phyloP scores from a whole-genome alignment of 2,888 invertebrate species.

The Drosophila pseudotakahashii region DNA sequence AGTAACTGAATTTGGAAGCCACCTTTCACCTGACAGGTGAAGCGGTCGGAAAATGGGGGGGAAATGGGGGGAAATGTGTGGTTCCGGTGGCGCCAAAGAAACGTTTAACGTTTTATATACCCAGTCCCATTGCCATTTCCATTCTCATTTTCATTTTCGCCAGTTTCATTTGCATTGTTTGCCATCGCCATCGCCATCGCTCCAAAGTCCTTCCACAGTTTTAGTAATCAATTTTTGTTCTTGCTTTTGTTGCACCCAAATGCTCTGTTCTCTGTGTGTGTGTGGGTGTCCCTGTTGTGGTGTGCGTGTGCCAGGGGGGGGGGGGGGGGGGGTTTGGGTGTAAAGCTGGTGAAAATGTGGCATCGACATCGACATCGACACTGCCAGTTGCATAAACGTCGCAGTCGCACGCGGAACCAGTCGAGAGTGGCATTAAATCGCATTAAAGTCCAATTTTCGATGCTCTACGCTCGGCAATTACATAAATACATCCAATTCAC shows the following conservation, averaged over 20 bases:
- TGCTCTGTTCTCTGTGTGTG: constrained; percentile 13
- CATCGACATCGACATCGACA: constrained; percentile 47
- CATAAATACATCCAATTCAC: constrained; percentile 18
- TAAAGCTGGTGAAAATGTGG: constrained; percentile 67
- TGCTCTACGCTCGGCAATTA: constrained; percentile 22
- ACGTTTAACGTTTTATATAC: constrained; percentile 69
- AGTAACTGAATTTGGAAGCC: constrained; percentile 45
- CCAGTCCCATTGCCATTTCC: constrained; percentile 51
- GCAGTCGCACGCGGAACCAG: constrained; percentile 66
- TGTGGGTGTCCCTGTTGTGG: constrained; percentile 5
- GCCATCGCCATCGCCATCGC: constrained; percentile 12
- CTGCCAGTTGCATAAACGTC: constrained; percentile 75
- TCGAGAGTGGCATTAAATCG: constrained; percentile 38
- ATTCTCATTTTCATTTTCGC: constrained; percentile 68
- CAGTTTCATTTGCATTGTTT: constrained; percentile 44
- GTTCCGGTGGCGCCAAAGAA: constrained; percentile 67
- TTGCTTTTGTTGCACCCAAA: constrained; percentile 42
- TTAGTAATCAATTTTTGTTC: constrained; percentile 50
- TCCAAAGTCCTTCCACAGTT: constrained; percentile 36
- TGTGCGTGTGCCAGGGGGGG: constrained; percentile 21
- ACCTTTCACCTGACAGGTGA: constrained; percentile 13
- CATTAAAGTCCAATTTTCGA: constrained; percentile 58
- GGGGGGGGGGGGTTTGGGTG: constrained; percentile 38
- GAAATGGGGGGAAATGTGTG: constrained; percentile 8
- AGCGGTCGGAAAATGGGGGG: constrained; percentile 1